Conservation (phyloP, 2,797 vertebrate genomes). For the Enteromius viviparus region DNA sequence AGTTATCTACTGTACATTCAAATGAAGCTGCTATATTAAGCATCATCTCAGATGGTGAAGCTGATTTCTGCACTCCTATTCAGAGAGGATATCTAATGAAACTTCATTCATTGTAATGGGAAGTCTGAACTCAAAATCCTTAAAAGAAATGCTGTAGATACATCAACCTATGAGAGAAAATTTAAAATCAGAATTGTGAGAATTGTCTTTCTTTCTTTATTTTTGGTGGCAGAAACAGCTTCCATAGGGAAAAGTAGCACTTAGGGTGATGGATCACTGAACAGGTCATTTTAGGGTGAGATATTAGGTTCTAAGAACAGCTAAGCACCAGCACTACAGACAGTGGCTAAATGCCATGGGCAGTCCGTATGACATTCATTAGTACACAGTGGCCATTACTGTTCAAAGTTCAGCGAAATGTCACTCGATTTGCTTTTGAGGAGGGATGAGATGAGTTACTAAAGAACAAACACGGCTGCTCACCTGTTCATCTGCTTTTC, state of each 20-base stretch:
- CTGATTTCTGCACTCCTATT: background rate
- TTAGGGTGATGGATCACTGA: background rate
- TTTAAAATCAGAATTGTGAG: background rate
- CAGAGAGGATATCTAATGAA: background rate
- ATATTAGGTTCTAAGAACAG: slow-evolving; percentile 36
- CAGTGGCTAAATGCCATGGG: slow-evolving; percentile 54
- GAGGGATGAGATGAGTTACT: slow-evolving; percentile 46
- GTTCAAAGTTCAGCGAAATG: slow-evolving; percentile 62
- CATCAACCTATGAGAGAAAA: background rate
- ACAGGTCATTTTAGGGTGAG: slow-evolving; percentile 36
- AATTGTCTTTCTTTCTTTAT: background rate
- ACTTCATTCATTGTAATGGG: background rate
- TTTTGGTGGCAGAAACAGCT: background rate
- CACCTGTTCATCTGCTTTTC: slow-evolving; percentile 41
- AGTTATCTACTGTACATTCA: background rate
- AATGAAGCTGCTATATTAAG: background rate
- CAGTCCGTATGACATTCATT: slow-evolving; percentile 60
- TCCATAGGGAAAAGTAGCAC: background rate
- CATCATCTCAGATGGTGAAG: background rate
- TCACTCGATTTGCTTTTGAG: slow-evolving; percentile 58
- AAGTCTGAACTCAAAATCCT: background rate
- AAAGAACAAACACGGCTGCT: slow-evolving; percentile 45
- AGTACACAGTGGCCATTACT: slow-evolving; percentile 58
- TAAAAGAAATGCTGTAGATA: background rate
- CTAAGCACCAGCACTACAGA: slow-evolving; percentile 45